Percentiles rank a stretch among this genome's conserved stretches.
These are phyloP conservation scores for Exocentrus adspersus DNA, from an alignment of 2,888 invertebrate species.

Conservation along the genomic window DNA sequence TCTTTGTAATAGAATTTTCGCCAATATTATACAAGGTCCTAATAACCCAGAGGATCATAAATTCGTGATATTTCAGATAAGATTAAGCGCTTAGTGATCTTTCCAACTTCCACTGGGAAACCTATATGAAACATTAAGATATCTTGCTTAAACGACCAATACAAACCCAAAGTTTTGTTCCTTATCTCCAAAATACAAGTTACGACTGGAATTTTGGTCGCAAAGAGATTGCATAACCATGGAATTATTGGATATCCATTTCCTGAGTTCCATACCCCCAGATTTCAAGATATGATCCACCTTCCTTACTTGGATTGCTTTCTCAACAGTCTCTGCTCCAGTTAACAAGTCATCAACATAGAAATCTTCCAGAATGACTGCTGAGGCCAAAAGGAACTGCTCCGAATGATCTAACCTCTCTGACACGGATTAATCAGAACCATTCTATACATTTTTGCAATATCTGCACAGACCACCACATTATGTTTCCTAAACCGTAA, in stretches of 20 bases:
- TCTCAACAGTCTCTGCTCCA: neutral
- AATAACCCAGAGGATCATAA: neutral
- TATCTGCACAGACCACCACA: constrained; percentile 43
- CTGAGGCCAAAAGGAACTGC: constrained; percentile 28
- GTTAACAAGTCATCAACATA: neutral
- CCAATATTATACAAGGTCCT: too few species aligned
- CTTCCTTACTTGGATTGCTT: neutral
- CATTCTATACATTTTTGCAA: constrained; percentile 49
- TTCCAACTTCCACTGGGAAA: constrained; percentile 4
- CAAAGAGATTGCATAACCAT: too few species aligned
- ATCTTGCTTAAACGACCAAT: neutral
- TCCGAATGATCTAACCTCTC: constrained; percentile 44
- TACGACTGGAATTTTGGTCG: constrained; percentile 6
- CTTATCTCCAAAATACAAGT: constrained; percentile 9
- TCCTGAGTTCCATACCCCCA: neutral
- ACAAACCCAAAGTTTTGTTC: neutral
- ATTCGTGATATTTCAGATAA: constrained; percentile 9
- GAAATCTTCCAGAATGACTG: neutral
- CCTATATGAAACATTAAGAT: neutral
- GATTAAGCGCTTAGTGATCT: neutral
- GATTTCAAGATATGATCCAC: neutral
- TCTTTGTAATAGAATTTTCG: too few species aligned
- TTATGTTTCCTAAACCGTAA: neutral
- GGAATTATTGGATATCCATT: neutral
- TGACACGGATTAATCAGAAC: constrained; percentile 34